These are phyloP conservation scores for Sebastes jordani DNA, from an alignment of 2,797 vertebrate genomes.

Conservation along the genomic window DNA sequence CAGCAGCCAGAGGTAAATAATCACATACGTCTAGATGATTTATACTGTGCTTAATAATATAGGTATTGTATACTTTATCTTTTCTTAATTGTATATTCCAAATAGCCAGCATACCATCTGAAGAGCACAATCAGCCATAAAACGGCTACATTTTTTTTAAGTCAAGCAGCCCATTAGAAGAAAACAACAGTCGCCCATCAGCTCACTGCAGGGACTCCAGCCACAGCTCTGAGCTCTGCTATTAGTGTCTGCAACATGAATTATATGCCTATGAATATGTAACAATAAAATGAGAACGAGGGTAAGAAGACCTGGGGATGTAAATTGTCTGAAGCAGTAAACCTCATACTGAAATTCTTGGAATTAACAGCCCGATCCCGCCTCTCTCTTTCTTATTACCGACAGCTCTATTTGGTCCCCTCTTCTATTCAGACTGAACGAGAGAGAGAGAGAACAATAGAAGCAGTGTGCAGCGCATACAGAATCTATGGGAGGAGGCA, in stretches of 20 bases:
- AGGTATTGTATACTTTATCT: not conserved
- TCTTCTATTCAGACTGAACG: constrained; percentile 18
- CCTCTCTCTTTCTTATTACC: constrained; percentile 11
- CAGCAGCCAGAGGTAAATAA: constrained; percentile 5
- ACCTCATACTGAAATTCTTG: constrained; percentile 46
- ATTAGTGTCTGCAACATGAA: constrained; percentile 54
- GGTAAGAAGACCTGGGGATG: constrained; percentile 42
- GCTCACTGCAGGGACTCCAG: constrained; percentile 39
- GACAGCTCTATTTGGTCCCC: constrained; percentile 36
- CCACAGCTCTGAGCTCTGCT: constrained; percentile 28
- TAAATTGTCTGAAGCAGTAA: constrained; percentile 56
- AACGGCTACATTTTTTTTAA: constrained; percentile 4
- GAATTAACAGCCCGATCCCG: constrained; percentile 44
- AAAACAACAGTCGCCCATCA: constrained; percentile 38
- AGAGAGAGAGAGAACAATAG: not conserved
- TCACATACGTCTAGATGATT: not conserved
- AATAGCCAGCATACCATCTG: not conserved
- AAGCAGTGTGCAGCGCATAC: not conserved
- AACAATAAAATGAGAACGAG: constrained; percentile 53
- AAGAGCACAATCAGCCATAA: not conserved
- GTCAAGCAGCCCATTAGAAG: constrained; percentile 27
- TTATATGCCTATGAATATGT: constrained; percentile 46
- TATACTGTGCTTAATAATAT: not conserved
- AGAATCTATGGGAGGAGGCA: not conserved
- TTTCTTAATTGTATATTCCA: not conserved